Evolutionary conservation across 2,888 invertebrate genomes (phyloP).

Genomic region (Parapristionchus giblindavisi): DNA sequence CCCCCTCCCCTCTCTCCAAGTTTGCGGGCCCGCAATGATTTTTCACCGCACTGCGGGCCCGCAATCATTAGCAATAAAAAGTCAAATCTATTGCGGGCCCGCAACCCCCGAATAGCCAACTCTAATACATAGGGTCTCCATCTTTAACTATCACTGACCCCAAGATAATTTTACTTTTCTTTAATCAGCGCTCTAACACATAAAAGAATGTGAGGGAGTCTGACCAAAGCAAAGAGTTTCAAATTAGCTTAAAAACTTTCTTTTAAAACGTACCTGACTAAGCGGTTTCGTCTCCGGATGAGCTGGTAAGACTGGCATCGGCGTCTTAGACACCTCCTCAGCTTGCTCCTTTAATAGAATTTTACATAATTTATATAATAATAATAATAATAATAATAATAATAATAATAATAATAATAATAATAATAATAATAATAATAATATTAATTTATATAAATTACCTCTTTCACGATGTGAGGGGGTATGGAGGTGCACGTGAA

Average conservation of each 20-base stretch:
- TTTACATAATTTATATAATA: constrained; percentile 3
- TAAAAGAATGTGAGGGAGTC: neutral
- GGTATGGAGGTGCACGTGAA: constrained; percentile 66
- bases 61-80: too few species aligned
- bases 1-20: too few species aligned
- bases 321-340: constrained; percentile 9
- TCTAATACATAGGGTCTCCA: too few species aligned
- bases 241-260: neutral
- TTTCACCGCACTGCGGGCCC: too few species aligned
- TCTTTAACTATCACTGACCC: neutral
- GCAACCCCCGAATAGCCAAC: too few species aligned
- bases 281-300: constrained; percentile 32
- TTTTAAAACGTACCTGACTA: constrained; percentile 4
- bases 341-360: neutral
- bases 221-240: neutral
- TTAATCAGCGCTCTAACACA: neutral
- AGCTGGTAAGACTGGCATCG: neutral
- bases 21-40: too few species aligned
- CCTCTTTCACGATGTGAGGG: constrained; percentile 62
- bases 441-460: constrained; percentile 9
- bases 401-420: neutral
- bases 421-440: neutral
- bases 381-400: neutral
- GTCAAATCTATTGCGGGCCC: too few species aligned
- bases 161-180: neutral